Percentiles rank a stretch among this genome's conserved stretches.
Conservation (phyloP, 2,113 vertebrate species). For the Strix aluco region DNA sequence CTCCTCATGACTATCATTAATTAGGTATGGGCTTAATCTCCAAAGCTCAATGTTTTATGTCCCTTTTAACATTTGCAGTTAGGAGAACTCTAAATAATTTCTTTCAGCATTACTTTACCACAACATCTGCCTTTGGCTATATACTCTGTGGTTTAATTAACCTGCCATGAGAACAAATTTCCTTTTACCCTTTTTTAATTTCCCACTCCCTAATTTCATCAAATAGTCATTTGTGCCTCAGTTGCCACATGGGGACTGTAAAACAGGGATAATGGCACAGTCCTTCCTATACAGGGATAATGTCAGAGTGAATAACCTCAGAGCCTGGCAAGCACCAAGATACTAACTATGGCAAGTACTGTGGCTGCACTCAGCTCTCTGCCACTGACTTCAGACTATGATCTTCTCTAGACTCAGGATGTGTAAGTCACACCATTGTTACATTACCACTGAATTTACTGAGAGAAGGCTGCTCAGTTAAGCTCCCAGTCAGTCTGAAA, state of each 20-base stretch:
- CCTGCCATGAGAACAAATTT: not conserved
- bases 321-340: not conserved
- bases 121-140: not conserved
- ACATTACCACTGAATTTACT: not conserved
- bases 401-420: not conserved
- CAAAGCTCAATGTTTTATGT: not conserved
- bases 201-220: conserved; percentile 5
- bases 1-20: not conserved
- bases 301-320: not conserved
- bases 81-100: not conserved
- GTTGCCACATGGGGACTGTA: not conserved
- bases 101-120: not conserved
- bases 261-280: not conserved
- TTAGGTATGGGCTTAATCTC: not conserved
- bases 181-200: conserved; percentile 13
- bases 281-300: not conserved
- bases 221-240: not conserved
- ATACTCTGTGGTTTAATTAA: conserved; percentile 18
- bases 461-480: not conserved
- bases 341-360: not conserved
- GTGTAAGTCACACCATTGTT: not conserved
- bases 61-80: not conserved
- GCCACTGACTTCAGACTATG: not conserved
- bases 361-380: not conserved
- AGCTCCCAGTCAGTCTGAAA: not conserved